Conservation (phyloP, 2,888 invertebrate genomes). For the Ennomos fuscantarius region DNA sequence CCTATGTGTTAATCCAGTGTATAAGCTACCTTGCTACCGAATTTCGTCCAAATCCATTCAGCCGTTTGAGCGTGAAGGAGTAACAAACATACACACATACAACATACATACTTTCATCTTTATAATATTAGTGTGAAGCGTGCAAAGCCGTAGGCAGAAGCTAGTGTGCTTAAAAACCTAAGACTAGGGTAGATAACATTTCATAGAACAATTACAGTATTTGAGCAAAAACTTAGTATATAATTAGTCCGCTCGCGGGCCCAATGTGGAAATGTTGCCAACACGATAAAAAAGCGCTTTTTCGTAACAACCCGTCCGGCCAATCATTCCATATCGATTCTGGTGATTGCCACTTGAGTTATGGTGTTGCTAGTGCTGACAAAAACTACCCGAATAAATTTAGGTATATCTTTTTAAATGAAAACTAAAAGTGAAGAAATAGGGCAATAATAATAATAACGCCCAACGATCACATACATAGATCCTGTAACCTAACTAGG, state of each 20-base stretch:
- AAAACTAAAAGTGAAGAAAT: too few relatives aligned
- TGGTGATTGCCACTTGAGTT: conserved; percentile 37
- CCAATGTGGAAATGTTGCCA: conserved; percentile 35
- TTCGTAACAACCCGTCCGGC: conserved; percentile 53
- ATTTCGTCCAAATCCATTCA: too few relatives aligned
- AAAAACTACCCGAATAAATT: conserved; percentile 7
- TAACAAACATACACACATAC: too few relatives aligned
- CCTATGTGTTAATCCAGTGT: too few relatives aligned
- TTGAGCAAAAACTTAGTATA: conserved; percentile 29
- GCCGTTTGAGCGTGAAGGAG: too few relatives aligned
- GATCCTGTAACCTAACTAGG: too few relatives aligned
- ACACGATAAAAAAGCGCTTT: conserved; percentile 50
- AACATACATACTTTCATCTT: too few relatives aligned
- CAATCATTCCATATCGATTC: conserved; percentile 45
- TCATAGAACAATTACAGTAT: conserved; percentile 18
- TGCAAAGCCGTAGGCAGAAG: conserved; percentile 3
- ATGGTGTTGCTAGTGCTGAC: conserved; percentile 40
- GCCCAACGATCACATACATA: too few relatives aligned
- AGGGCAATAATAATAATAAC: too few relatives aligned
- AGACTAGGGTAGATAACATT: conserved; percentile 2
- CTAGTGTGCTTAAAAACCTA: background rate
- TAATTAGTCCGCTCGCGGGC: conserved; percentile 32
- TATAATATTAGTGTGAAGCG: too few relatives aligned
- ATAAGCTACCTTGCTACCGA: too few relatives aligned
- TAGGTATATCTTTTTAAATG: too few relatives aligned